A percentile compares a stretch with the other conserved stretches of the same genome.
phyloP scores from a whole-genome alignment of 2,113 vertebrate genomes.

The Poeciliopsis prolifica region DNA sequence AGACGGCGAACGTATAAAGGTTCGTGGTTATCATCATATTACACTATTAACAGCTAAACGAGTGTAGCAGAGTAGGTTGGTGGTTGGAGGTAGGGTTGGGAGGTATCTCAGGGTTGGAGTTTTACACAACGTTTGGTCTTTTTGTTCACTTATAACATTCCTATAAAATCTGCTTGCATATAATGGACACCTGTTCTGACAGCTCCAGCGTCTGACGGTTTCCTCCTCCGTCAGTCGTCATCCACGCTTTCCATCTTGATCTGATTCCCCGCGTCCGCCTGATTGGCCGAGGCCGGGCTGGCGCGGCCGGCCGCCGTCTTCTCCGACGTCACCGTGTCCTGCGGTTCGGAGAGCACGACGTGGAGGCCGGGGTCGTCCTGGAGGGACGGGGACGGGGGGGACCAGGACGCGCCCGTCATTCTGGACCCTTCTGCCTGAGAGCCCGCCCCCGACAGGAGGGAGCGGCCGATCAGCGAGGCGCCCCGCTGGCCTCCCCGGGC shows the following conservation, averaged over 20 bases:
- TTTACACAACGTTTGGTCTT: slow-evolving; percentile 70
- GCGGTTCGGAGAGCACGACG: slow-evolving; percentile 83
- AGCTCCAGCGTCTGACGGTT: not conserved
- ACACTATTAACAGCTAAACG: slow-evolving; percentile 55
- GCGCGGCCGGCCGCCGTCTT: slow-evolving; percentile 91
- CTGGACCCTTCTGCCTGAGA: slow-evolving; percentile 69
- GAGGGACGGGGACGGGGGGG: slow-evolving; percentile 69
- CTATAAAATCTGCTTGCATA: slow-evolving; percentile 73
- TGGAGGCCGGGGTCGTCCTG: slow-evolving; percentile 93
- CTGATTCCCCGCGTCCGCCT: slow-evolving; percentile 80
- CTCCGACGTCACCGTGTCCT: slow-evolving; percentile 92
- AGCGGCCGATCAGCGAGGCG: slow-evolving; percentile 62
- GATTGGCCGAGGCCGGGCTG: slow-evolving; percentile 87
- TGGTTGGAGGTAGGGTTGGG: slow-evolving; percentile 74
- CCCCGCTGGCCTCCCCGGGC: slow-evolving; percentile 64
- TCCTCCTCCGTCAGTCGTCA: slow-evolving; percentile 84
- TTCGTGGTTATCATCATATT: slow-evolving; percentile 25
- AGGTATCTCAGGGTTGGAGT: slow-evolving; percentile 70
- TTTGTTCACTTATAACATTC: slow-evolving; percentile 61
- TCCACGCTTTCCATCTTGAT: too few species aligned
- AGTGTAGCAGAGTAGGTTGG: slow-evolving; percentile 66
- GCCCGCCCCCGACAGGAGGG: slow-evolving; percentile 50
- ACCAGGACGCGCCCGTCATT: slow-evolving; percentile 76
- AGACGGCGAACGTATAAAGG: slow-evolving; percentile 38
- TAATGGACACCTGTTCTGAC: slow-evolving; percentile 56